A percentile compares a stretch with the other conserved stretches of the same genome.
Conservation (phyloP, 2,888 invertebrate genomes). For the Serrognathus titanus region DNA sequence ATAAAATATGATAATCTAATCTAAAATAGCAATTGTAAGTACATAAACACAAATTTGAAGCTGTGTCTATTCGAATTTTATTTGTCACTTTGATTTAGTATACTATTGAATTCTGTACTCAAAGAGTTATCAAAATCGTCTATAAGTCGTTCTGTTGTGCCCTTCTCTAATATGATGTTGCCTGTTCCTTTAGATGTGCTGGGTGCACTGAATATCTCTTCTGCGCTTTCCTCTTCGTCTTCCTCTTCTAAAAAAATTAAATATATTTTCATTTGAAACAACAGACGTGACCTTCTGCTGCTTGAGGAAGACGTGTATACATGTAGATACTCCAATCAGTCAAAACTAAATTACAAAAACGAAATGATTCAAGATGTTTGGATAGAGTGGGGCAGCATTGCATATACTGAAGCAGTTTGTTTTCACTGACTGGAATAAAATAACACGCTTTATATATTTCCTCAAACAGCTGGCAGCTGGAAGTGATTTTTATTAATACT, state of each 20-base stretch:
- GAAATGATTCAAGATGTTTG: not conserved
- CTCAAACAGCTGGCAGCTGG: not conserved
- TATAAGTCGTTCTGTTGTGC: not conserved
- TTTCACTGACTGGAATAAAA: not conserved
- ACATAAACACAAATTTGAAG: no score
- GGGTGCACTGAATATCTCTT: constrained; percentile 28
- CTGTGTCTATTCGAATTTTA: no score
- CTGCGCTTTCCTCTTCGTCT: constrained; percentile 29
- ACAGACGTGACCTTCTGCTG: not conserved
- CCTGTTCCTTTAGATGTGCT: constrained; percentile 21
- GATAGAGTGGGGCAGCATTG: not conserved
- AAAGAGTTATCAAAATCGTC: constrained; percentile 4
- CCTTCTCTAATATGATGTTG: constrained; percentile 16
- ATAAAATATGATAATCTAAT: no score
- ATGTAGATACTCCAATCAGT: no score
- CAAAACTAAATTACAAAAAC: not conserved
- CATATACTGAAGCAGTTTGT: no score
- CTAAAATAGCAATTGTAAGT: no score
- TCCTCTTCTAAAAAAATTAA: constrained; percentile 29
- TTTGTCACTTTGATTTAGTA: not conserved
- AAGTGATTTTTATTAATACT: no score
- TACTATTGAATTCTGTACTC: constrained; percentile 21
- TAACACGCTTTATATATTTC: no score
- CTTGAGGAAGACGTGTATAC: no score
- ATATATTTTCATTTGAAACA: not conserved